Percentiles rank a stretch among this genome's conserved stretches.
phyloP scores from a whole-genome alignment of 2,888 invertebrate genomes.

The Patella ulyssiponensis region DNA sequence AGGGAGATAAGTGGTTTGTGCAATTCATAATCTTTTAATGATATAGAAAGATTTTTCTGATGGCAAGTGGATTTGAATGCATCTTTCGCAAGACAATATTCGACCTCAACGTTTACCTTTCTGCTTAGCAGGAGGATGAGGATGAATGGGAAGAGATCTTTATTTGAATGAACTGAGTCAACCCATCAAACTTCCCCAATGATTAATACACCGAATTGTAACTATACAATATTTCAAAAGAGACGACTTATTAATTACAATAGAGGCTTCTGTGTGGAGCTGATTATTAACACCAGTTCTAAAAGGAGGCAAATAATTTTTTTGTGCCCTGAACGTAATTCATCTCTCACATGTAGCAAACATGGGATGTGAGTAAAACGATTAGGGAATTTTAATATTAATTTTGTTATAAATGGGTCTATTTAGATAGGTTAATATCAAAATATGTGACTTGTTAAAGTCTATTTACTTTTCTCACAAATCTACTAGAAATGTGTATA shows the following conservation, averaged over 20 bases:
- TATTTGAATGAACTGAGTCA: constrained; percentile 4
- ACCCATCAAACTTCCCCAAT: background rate
- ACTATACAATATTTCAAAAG: constrained; percentile 1
- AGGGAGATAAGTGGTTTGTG: no score
- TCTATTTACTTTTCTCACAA: constrained; percentile 5
- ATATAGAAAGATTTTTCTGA: no score
- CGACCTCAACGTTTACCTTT: no score
- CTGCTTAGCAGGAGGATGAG: no score
- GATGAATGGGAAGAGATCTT: background rate
- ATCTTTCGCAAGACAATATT: no score
- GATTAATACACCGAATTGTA: background rate
- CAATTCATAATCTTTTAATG: no score
- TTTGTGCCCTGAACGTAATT: constrained; percentile 9
- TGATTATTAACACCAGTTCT: no score
- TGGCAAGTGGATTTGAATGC: no score
- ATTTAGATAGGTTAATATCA: constrained; percentile 5
- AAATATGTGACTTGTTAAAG: background rate
- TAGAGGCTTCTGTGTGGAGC: background rate
- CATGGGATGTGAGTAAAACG: background rate
- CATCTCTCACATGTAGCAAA: background rate
- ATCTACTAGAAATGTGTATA: background rate
- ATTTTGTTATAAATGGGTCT: background rate
- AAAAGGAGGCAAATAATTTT: background rate
- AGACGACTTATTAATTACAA: constrained; percentile 9
- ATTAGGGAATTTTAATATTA: constrained; percentile 10